Evolutionary conservation across 2,113 vertebrate species (phyloP).

Genomic region (Tragelaphus strepsiceros): DNA sequence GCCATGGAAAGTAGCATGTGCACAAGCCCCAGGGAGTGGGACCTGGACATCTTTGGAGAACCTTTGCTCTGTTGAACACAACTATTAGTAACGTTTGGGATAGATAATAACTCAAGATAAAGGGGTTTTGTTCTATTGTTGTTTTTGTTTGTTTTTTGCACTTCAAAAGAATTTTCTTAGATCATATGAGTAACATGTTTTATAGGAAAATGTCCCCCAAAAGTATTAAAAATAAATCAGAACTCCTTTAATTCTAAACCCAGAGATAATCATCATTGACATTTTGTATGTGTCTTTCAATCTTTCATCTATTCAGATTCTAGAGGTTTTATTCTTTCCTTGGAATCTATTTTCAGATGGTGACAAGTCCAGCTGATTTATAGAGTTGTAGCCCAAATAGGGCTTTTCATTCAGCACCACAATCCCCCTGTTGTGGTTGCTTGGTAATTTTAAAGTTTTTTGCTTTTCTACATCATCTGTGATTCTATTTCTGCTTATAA

Average conservation of each 20-base stretch:
- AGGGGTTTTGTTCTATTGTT: neutral
- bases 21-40: neutral
- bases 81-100: neutral
- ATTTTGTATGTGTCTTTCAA: neutral
- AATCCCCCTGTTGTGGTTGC: neutral
- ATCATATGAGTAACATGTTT: neutral
- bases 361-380: neutral
- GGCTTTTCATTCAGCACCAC: neutral
- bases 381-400: neutral
- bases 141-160: neutral
- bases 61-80: neutral
- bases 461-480: neutral
- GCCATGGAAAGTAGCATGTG: neutral
- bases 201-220: neutral
- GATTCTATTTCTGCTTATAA: neutral
- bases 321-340: neutral
- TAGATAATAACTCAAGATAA: neutral
- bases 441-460: neutral
- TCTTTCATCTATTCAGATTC: neutral
- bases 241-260: neutral
- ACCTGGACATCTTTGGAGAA: neutral
- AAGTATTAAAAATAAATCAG: constrained; percentile 3
- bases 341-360: neutral
- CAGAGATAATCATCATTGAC: neutral
- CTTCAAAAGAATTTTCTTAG: neutral